Base-by-base conservation (phyloP, 2,888 invertebrate genomes). In the Lomographa bimaculata region DNA sequence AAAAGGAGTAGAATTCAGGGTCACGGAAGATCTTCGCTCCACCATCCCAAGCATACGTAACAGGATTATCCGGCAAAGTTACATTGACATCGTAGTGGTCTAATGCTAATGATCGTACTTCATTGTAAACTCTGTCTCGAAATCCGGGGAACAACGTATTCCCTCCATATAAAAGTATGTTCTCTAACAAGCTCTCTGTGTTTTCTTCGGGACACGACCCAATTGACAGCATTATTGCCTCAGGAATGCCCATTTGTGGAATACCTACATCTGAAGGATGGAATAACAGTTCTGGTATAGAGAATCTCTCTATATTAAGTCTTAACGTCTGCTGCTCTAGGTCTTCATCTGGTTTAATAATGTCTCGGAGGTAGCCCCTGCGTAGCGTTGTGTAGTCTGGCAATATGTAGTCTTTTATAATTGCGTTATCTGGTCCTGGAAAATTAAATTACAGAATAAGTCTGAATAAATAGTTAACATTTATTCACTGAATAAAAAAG, bases 221-320 rank as follows among this genome's bases (percentile, higher is more conserved):
- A n/a, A 98, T 91, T 0, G 94, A 91, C 64, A 96, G 91, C 37
- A 95, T 92, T 3, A 98, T 92, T 0, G 96, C 94, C 87, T 99
- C 98, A 0, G 96, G 92, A 44, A 99, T 93, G 0, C 99, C 99
- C 93, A 97, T 97, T 79, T 92, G 93, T 34, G 93, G 92, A 46
- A 99, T 95, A 0, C 97, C 98, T 18, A 99, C 94, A 73, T 99
- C 98, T 1, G 96, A 96, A 0, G 99, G 99, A 68, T 95, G 93
- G 71, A 99, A 98, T 1, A 99, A 80, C 1, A 99, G 87, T 82
- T 99, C 99, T 0, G 99, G 99, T 26, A 99, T 95, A 0, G 96
- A 91, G 74, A 99, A 98, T 27, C 99, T 85, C 81, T 99, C 99
- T 65, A 97, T 98, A 78, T 96, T 97, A 60, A 99, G 84, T 20